These are phyloP conservation scores for Plebejus anna DNA, from an alignment of 2,888 invertebrate genomes.

Conservation along the genomic window DNA sequence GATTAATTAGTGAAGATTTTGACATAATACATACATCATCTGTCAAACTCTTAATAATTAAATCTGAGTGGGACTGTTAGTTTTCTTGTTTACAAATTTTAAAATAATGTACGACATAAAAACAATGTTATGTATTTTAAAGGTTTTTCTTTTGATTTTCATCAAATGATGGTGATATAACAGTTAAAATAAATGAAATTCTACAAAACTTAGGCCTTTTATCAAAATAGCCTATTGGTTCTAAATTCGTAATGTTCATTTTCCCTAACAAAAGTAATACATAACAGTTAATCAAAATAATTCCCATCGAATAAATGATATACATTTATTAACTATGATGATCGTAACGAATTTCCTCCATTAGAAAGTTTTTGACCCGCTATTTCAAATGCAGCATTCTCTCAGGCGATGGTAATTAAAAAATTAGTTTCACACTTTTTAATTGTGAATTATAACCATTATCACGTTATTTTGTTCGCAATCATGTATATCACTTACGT, in stretches of 20 bases:
- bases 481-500: neutral
- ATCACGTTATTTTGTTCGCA: slow-evolving; percentile 10
- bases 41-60: too few species aligned
- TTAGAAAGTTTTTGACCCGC: slow-evolving; percentile 27
- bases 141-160: too few species aligned
- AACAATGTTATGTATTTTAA: too few species aligned
- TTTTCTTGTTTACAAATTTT: too few species aligned
- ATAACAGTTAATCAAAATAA: neutral
- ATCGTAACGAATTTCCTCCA: slow-evolving; percentile 19
- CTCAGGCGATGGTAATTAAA: slow-evolving; percentile 24
- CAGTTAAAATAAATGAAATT: too few species aligned
- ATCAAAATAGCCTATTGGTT: too few species aligned
- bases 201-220: too few species aligned
- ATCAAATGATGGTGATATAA: too few species aligned
- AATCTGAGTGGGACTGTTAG: too few species aligned
- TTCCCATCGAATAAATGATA: slow-evolving; percentile 11
- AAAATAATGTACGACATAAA: too few species aligned
- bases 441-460: slow-evolving; percentile 14
- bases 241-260: neutral
- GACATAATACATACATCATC: too few species aligned
- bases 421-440: slow-evolving; percentile 24
- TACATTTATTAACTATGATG: slow-evolving; percentile 15
- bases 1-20: too few species aligned
- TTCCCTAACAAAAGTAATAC: neutral
- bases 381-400: slow-evolving; percentile 22